These are phyloP conservation scores for Rhipidura dahli DNA, from an alignment of 2,113 vertebrate genomes.

Conservation along the genomic window DNA sequence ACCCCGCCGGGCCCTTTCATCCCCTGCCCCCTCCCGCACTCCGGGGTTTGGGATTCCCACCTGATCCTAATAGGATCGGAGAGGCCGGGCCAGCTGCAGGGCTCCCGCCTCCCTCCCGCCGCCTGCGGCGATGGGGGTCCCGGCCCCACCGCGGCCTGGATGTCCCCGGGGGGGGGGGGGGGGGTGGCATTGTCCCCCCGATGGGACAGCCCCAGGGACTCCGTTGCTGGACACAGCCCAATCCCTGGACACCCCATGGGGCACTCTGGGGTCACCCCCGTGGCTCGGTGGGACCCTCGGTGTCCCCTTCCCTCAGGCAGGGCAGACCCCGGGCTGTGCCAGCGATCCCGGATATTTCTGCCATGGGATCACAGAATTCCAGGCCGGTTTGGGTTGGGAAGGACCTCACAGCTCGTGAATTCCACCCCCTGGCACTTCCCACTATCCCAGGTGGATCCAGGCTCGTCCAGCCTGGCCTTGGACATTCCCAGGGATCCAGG, in stretches of 20 bases:
- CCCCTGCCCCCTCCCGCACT: not conserved
- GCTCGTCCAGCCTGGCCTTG: not conserved
- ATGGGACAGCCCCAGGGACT: fast-evolving
- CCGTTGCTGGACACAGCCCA: fast-evolving
- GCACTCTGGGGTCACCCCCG: not conserved
- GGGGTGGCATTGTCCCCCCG: not conserved
- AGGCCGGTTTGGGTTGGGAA: not conserved
- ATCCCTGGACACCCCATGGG: not conserved
- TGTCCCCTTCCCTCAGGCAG: not conserved
- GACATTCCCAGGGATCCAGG: not conserved
- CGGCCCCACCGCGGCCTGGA: fast-evolving
- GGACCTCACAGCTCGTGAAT: not conserved
- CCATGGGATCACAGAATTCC: not conserved
- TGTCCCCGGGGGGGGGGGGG: fast-evolving
- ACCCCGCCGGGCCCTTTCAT: not conserved
- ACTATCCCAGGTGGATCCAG: not conserved
- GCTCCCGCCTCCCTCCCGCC: not conserved
- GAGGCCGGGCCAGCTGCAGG: not conserved
- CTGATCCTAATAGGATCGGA: slow-evolving; percentile 1
- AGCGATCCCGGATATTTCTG: not conserved
- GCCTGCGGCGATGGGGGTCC: not conserved
- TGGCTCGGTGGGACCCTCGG: fast-evolving
- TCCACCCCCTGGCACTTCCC: not conserved
- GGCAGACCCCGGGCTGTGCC: fast-evolving
- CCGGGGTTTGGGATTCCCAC: not conserved